Conservation (phyloP, 2,888 invertebrate genomes). For the Lampropteryx suffumata region DNA sequence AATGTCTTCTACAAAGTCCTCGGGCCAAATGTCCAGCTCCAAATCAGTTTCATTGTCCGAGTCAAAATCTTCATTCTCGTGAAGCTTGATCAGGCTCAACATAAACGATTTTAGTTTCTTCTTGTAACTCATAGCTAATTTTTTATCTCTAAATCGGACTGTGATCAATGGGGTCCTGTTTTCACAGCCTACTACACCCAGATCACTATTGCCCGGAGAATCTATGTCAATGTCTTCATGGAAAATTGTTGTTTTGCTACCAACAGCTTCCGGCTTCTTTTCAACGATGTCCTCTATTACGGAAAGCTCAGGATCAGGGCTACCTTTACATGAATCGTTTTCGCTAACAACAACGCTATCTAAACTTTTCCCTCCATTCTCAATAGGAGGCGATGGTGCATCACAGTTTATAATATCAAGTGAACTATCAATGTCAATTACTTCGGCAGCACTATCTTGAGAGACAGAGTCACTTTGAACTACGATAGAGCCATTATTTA, state of each 20-base stretch:
- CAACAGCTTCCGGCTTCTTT: conserved; percentile 39
- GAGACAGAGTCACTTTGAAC: conserved; percentile 32
- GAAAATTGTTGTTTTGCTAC: conserved; percentile 51
- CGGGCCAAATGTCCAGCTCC: conserved; percentile 70
- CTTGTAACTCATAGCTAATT: conserved; percentile 70
- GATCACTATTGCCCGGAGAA: conserved; percentile 61
- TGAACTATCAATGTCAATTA: conserved; percentile 45
- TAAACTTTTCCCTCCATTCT: conserved; percentile 73
- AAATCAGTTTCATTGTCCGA: conserved; percentile 63
- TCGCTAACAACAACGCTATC: conserved; percentile 35
- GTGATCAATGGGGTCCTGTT: conserved; percentile 69
- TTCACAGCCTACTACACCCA: conserved; percentile 65
- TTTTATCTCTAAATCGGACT: conserved; percentile 71
- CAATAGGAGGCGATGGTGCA: conserved; percentile 34
- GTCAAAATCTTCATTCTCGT: conserved; percentile 46
- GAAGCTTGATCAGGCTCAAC: conserved; percentile 63
- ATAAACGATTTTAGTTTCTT: conserved; percentile 73
- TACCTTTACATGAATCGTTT: conserved; percentile 33
- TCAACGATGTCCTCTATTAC: conserved; percentile 36
- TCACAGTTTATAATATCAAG: conserved; percentile 38
- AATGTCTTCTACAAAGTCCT: conserved; percentile 52
- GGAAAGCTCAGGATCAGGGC: conserved; percentile 27
- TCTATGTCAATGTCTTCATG: conserved; percentile 66
- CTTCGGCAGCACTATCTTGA: conserved; percentile 42
- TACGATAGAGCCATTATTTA: conserved; percentile 32